Evolutionary conservation across 2,888 invertebrate species (phyloP).

Genomic region (Agonopterix subpropinquella): DNA sequence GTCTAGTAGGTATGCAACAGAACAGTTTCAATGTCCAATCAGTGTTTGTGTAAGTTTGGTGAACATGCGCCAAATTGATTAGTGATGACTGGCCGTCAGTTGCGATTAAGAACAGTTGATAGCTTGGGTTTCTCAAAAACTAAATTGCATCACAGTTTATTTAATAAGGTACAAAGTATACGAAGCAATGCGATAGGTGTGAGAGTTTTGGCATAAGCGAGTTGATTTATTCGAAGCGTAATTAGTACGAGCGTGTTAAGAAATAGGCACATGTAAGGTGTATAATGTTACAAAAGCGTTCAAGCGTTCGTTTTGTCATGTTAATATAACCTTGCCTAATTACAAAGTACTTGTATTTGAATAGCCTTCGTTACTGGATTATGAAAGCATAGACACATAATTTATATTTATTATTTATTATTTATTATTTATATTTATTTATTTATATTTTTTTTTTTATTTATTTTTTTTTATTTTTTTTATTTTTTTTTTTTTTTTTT

Average conservation of each 20-base stretch:
- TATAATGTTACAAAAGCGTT: constrained; percentile 23
- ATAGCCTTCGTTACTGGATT: neutral
- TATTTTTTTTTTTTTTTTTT: too few relatives aligned
- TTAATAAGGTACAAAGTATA: neutral
- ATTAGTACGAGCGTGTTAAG: constrained; percentile 40
- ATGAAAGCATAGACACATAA: neutral
- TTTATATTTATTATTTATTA: too few relatives aligned
- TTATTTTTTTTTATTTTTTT: too few relatives aligned
- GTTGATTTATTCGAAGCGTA: constrained; percentile 35
- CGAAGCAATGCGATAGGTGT: constrained; percentile 22
- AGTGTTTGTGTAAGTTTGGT: constrained; percentile 17
- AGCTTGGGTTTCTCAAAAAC: constrained; percentile 36
- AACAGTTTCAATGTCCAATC: constrained; percentile 5
- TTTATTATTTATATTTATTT: too few relatives aligned
- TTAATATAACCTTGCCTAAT: constrained; percentile 18
- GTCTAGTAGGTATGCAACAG: neutral
- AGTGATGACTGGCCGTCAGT: constrained; percentile 39
- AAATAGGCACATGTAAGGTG: constrained; percentile 32
- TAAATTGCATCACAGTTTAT: constrained; percentile 32
- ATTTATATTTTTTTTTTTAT: too few relatives aligned
- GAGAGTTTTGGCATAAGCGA: constrained; percentile 28
- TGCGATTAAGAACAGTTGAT: constrained; percentile 36
- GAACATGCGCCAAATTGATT: constrained; percentile 25
- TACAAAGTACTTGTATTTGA: constrained; percentile 6
- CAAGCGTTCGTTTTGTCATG: constrained; percentile 12